These are phyloP conservation scores for Lithobates sylvaticus DNA, from an alignment of 2,797 vertebrate species.

Conservation along the genomic window DNA sequence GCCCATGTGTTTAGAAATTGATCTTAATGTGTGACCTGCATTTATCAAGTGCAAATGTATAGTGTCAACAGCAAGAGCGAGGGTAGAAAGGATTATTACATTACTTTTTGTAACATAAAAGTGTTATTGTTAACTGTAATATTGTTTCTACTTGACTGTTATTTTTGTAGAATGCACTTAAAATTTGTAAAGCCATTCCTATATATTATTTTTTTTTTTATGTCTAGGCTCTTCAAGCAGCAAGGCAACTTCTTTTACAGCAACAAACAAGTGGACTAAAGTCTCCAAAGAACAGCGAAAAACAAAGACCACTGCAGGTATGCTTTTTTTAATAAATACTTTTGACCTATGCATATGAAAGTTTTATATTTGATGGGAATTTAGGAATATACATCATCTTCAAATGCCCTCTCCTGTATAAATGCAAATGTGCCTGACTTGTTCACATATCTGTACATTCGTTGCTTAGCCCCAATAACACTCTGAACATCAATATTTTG, in stretches of 20 bases:
- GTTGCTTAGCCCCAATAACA: too few relatives aligned
- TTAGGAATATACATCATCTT: neutral
- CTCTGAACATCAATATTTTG: neutral
- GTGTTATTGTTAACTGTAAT: too few relatives aligned
- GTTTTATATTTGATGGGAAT: neutral
- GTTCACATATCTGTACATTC: too few relatives aligned
- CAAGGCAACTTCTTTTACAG: constrained; percentile 97
- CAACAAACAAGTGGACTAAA: constrained; percentile 99
- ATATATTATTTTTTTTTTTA: constrained; percentile 36
- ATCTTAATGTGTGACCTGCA: too few relatives aligned
- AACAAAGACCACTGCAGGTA: constrained; percentile 98
- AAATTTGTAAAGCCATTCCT: neutral
- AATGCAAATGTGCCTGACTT: too few relatives aligned
- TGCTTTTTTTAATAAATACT: neutral
- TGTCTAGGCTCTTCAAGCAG: constrained; percentile 93
- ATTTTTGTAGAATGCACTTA: neutral
- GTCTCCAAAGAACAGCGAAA: constrained; percentile 98
- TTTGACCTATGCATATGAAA: neutral
- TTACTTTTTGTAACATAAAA: too few relatives aligned
- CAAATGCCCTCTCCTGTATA: neutral
- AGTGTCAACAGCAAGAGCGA: too few relatives aligned
- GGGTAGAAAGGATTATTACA: too few relatives aligned
- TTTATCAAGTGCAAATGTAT: too few relatives aligned
- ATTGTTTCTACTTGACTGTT: neutral
- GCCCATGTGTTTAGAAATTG: too few relatives aligned